phyloP scores from a whole-genome alignment of 2,888 invertebrate species.

The Brachypalpus laphriformis region DNA sequence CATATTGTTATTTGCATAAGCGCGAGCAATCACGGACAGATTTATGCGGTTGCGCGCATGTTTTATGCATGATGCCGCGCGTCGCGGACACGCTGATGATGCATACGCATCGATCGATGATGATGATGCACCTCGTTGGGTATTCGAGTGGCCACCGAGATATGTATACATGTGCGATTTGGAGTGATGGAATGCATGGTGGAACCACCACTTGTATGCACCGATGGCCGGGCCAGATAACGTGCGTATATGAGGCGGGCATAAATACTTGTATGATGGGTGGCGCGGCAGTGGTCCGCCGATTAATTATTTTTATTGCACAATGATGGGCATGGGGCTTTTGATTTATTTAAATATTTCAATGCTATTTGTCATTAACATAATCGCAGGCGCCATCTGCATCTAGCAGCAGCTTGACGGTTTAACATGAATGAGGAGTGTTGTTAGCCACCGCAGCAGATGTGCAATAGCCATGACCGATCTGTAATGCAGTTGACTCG shows the following conservation, averaged over 20 bases:
- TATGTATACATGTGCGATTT: conserved; percentile 13
- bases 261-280: conserved; percentile 18
- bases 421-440: conserved; percentile 1
- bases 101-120: conserved; percentile 43
- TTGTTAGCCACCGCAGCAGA: background rate
- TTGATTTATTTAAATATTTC: conserved; percentile 59
- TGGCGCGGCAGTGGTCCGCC: conserved; percentile 26
- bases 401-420: background rate
- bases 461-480: conserved; percentile 18
- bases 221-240: conserved; percentile 35
- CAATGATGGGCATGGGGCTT: conserved; percentile 49
- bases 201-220: conserved; percentile 9
- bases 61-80: conserved; percentile 42
- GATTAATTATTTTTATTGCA: conserved; percentile 68
- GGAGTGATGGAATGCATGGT: conserved; percentile 59
- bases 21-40: conserved; percentile 47
- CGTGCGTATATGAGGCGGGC: background rate
- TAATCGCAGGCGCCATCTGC: conserved; percentile 66
- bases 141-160: conserved; percentile 17
- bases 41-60: conserved; percentile 64
- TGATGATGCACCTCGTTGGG: conserved; percentile 60
- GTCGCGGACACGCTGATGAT: conserved; percentile 29
- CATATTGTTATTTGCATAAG: conserved; percentile 63
- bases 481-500: background rate
- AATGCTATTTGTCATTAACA: conserved; percentile 53